Evolutionary conservation across 1,140 invertebrate genomes (phyloP).

Genomic region (Galendromus occidentalis): DNA sequence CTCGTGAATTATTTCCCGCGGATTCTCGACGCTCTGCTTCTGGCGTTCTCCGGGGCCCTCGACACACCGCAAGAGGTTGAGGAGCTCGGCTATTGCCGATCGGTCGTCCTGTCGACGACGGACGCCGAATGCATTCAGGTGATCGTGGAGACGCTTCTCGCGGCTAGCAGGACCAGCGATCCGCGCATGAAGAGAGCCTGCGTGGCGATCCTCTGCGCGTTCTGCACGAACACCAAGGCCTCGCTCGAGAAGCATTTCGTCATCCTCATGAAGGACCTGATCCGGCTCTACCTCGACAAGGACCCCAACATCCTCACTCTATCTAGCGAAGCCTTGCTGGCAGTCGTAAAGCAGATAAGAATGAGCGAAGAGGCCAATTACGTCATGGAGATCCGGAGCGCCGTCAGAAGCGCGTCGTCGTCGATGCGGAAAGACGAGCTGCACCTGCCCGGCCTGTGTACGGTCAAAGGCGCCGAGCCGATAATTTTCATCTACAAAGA

Average conservation of each 20-base stretch:
- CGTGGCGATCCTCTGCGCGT: constrained; percentile 17
- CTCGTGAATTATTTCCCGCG: constrained; percentile 73
- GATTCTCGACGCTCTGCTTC: constrained; percentile 71
- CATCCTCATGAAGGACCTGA: constrained; percentile 20
- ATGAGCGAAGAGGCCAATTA: constrained; percentile 15
- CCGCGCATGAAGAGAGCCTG: constrained; percentile 10
- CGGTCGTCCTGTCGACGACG: constrained; percentile 63
- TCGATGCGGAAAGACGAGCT: constrained; percentile 12
- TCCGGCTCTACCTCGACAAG: constrained; percentile 20
- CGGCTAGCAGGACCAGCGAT: constrained; percentile 10
- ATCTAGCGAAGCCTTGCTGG: constrained; percentile 18
- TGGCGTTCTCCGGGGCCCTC: constrained; percentile 42
- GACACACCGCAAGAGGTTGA: constrained; percentile 41
- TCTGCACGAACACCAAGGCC: constrained; percentile 16
- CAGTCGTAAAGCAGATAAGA: constrained; percentile 19
- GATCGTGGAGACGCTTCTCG: constrained; percentile 19
- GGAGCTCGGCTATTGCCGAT: constrained; percentile 77
- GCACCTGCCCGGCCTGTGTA: constrained; percentile 67
- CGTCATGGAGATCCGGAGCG: constrained; percentile 20
- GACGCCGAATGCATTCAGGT: constrained; percentile 11
- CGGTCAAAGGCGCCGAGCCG: constrained; percentile 7
- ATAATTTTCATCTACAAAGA: constrained; percentile 32
- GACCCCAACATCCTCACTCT: constrained; percentile 13
- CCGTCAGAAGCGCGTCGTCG: constrained; percentile 18
- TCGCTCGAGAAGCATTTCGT: constrained; percentile 16